Percentiles rank a stretch among this genome's conserved stretches.
These are phyloP conservation scores for Leucoma salicis DNA, from an alignment of 2,888 invertebrate species.

Conservation along the genomic window DNA sequence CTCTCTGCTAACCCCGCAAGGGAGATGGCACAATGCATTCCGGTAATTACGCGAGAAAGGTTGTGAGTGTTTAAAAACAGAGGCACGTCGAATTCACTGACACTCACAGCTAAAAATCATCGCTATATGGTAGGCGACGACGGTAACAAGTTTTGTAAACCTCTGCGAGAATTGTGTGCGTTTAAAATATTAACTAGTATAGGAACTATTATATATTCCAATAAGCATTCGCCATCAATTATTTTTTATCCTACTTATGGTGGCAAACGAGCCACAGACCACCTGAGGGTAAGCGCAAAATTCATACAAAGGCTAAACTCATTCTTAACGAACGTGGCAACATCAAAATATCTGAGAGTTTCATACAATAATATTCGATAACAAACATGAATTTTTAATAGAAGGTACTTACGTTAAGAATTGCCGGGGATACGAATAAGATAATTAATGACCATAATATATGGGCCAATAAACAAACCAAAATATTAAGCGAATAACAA, in stretches of 20 bases:
- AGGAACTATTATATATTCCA: too few species aligned
- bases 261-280: too few species aligned
- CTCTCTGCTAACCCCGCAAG: too few species aligned
- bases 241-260: too few species aligned
- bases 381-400: constrained; percentile 19
- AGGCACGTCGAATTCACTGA: constrained; percentile 22
- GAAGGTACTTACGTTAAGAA: constrained; percentile 13
- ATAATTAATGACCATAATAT: constrained; percentile 28
- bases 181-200: too few species aligned
- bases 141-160: not conserved
- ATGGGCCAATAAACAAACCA: constrained; percentile 14
- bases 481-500: constrained; percentile 7
- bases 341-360: constrained; percentile 43
- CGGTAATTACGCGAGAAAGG: constrained; percentile 71
- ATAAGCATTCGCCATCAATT: too few species aligned
- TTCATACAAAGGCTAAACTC: constrained; percentile 52
- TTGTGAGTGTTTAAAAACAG: constrained; percentile 52
- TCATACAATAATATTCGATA: constrained; percentile 31
- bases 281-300: too few species aligned
- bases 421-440: constrained; percentile 19
- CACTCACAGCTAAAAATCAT: constrained; percentile 6
- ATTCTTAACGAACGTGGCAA: constrained; percentile 50
- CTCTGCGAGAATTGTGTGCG: not conserved
- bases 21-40: constrained; percentile 67
- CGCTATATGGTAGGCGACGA: not conserved